Conservation (phyloP, 2,888 invertebrate genomes). For the Eremobia ochroleuca region DNA sequence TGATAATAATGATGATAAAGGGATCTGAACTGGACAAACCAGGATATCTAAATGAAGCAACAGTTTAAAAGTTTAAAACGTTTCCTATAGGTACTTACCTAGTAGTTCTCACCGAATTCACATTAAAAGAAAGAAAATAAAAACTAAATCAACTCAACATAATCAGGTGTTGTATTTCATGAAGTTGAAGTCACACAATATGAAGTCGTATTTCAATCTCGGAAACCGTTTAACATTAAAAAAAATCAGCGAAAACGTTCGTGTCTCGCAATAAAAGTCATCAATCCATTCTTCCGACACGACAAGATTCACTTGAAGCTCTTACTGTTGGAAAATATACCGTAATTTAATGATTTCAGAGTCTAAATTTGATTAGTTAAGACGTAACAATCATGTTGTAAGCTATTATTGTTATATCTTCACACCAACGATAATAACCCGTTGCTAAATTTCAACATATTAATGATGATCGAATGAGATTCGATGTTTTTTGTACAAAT, state of each 20-base stretch:
- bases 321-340: constrained; percentile 33
- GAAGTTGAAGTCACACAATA: constrained; percentile 24
- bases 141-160: constrained; percentile 1
- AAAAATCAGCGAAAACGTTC: constrained; percentile 65
- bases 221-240: constrained; percentile 31
- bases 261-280: constrained; percentile 51
- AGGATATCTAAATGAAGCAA: not conserved
- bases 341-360: constrained; percentile 2
- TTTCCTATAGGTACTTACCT: no score
- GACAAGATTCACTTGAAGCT: constrained; percentile 54
- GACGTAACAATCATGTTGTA: constrained; percentile 26
- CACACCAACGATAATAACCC: constrained; percentile 32
- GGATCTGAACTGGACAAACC: not conserved
- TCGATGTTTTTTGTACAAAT: not conserved
- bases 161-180: constrained; percentile 1
- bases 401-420: constrained; percentile 49
- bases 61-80: not conserved
- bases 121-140: not conserved
- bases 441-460: constrained; percentile 35
- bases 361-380: constrained; percentile 26
- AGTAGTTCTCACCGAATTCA: not conserved
- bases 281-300: constrained; percentile 57
- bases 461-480: constrained; percentile 1
- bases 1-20: constrained; percentile 1
- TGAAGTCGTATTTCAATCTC: constrained; percentile 46